Conservation (phyloP, 2,888 invertebrate species). For the Gibbula magus region DNA sequence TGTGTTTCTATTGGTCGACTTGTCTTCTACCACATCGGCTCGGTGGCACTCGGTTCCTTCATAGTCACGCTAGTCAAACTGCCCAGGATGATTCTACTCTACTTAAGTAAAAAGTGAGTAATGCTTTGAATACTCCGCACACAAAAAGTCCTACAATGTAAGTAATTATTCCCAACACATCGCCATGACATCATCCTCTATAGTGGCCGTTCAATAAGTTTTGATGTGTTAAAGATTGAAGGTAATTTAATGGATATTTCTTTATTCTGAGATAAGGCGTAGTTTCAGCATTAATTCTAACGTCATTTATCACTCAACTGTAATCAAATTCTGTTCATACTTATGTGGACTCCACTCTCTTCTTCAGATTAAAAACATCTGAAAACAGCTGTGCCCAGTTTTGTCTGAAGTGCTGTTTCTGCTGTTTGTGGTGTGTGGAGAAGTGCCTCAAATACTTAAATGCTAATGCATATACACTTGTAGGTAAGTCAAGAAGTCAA, state of each 20-base stretch:
- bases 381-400: conserved; percentile 70
- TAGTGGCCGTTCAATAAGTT: too few relatives aligned
- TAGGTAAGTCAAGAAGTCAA: conserved; percentile 77
- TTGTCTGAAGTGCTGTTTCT: conserved; percentile 81
- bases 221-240: too few relatives aligned
- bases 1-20: conserved; percentile 65
- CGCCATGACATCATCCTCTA: too few relatives aligned
- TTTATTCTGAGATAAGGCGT: too few relatives aligned
- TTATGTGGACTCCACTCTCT: background rate
- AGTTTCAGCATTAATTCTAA: too few relatives aligned
- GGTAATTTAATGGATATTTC: too few relatives aligned
- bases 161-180: too few relatives aligned
- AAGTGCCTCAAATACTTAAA: conserved; percentile 93
- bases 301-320: too few relatives aligned
- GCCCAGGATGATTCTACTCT: conserved; percentile 75
- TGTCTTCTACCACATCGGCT: conserved; percentile 74
- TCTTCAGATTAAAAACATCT: conserved; percentile 68
- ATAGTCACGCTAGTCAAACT: conserved; percentile 75
- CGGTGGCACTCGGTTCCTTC: conserved; percentile 75
- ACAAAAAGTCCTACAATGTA: too few relatives aligned
- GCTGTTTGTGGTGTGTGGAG: conserved; percentile 93
- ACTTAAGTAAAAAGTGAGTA: conserved; percentile 75
- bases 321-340: too few relatives aligned
- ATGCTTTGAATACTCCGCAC: too few relatives aligned
- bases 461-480: conserved; percentile 95